Evolutionary conservation across 1,140 invertebrate genomes (phyloP), one percentile per base, ranked within the genome.

Genomic region (Drosophila erecta): DNA sequence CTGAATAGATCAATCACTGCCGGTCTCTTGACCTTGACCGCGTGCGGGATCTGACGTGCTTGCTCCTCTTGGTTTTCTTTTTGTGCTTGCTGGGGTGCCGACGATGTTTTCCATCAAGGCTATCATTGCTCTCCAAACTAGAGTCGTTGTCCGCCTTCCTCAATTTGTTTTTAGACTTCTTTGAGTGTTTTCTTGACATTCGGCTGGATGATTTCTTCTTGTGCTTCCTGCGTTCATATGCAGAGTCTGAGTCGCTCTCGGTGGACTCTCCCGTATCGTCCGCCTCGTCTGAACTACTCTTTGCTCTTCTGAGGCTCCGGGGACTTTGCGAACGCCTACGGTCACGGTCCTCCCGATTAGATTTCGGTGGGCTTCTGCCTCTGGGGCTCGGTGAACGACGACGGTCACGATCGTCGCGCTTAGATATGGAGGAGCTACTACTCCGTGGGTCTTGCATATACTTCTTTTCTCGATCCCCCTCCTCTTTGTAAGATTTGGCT

Each of bases 41-140:
- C 14, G 78, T 62, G 8, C 91, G 77, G 8, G 85, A 90, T 43
- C 91, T 80, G 30, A 72, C 79, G 43, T 90, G 81, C 47, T 92
- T 92, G 55, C 83, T 92, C 30, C 91, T 91, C 41, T 92, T 92
- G 5, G 83, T 90, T 53, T 91, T 92, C 59, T 91, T 92, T 74
- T 92, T 92, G 22, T 92, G 85, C 12, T 83, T 79, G 73, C 47
- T 90, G 40, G 35, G 50, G 14, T 86, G 79, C 2, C 78, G 60
- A 11, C 71, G 66, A 3, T 70, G 56, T 4, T 78, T 64, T 4
- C 77, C 72, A 5, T 62, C 60, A 0, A 14, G 10, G 6, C 85
- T 77, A 0, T 46, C 51, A 4, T 83, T 71, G 14, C 67, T 75
- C 0, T 78, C 69, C 1, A 33, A 59, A 20, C 61, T 76, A 8